These are phyloP conservation scores for Nasonovia ribisnigri DNA, from an alignment of 2,888 invertebrate species.

Conservation along the genomic window DNA sequence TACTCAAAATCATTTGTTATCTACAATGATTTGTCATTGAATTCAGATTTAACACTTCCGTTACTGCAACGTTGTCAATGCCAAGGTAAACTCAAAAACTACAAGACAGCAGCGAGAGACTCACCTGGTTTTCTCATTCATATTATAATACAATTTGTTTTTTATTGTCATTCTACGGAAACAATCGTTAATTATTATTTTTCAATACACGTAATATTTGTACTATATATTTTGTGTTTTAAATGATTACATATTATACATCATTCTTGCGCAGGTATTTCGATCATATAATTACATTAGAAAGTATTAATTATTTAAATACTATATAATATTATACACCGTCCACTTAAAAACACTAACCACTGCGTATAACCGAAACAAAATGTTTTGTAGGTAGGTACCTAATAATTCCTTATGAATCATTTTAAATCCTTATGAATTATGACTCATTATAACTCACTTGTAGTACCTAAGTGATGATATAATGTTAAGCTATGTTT, in stretches of 20 bases:
- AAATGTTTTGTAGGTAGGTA: neutral
- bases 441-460: neutral
- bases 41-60: neutral
- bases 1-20: neutral
- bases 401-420: neutral
- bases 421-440: neutral
- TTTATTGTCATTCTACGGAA: neutral
- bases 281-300: neutral
- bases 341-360: neutral
- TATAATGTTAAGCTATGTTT: neutral
- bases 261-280: neutral
- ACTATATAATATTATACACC: neutral
- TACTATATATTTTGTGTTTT: neutral
- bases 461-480: neutral
- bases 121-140: neutral
- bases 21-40: neutral
- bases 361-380: neutral
- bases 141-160: neutral
- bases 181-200: neutral
- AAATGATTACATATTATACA: neutral
- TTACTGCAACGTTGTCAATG: neutral
- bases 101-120: neutral
- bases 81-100: neutral
- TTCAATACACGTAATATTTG: neutral
- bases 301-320: neutral